Evolutionary conservation across 2,797 vertebrate genomes (phyloP).

Genomic region (Propithecus deckenii): DNA sequence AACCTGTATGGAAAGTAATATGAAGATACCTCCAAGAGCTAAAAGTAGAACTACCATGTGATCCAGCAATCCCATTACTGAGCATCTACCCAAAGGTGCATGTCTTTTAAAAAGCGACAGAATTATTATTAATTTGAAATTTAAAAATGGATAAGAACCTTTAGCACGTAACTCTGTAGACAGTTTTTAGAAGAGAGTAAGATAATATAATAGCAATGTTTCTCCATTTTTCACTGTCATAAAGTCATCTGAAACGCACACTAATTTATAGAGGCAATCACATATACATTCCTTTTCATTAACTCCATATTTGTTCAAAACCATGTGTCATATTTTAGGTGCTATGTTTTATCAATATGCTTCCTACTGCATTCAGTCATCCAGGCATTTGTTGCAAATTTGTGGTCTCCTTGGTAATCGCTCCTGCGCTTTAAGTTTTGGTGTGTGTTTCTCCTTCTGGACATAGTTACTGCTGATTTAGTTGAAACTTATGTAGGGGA

Average conservation of each 20-base stretch:
- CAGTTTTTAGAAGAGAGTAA: not conserved
- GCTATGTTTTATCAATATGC: no score
- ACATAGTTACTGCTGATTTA: not conserved
- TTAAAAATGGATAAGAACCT: not conserved
- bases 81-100: no score
- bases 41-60: no score
- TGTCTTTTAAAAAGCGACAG: no score
- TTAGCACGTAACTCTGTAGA: not conserved
- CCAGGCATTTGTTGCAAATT: not conserved
- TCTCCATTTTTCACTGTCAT: not conserved
- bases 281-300: not conserved
- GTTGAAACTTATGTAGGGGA: not conserved
- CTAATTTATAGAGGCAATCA: not conserved
- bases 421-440: not conserved
- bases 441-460: not conserved
- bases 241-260: not conserved
- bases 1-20: no score
- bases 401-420: not conserved
- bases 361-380: not conserved
- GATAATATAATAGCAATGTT: not conserved
- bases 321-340: not conserved
- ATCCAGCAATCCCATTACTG: no score
- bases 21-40: no score
- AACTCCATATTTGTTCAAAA: not conserved
- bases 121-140: no score